These are phyloP conservation scores for Parnassius orleans DNA, from an alignment of 2,888 invertebrate genomes.

Conservation along the genomic window DNA sequence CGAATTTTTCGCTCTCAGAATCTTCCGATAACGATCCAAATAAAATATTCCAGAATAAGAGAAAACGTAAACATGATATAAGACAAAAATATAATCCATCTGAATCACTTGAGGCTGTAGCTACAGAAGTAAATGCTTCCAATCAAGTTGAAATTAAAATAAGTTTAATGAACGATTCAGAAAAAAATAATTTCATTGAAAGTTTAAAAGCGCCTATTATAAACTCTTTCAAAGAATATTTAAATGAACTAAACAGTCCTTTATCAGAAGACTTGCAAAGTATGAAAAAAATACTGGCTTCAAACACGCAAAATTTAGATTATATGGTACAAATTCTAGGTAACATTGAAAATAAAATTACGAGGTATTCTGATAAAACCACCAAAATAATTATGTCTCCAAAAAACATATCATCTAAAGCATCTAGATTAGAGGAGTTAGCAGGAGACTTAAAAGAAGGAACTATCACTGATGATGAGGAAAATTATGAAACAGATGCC, in stretches of 20 bases:
- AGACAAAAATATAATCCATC: constrained; percentile 48
- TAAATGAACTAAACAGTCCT: constrained; percentile 46
- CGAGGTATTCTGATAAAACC: constrained; percentile 30
- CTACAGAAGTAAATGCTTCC: constrained; percentile 47
- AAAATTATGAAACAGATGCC: constrained; percentile 34
- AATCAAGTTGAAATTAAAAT: constrained; percentile 61
- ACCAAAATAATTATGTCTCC: constrained; percentile 31
- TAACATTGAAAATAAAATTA: constrained; percentile 54
- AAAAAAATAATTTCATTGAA: constrained; percentile 57
- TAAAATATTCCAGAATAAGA: constrained; percentile 38
- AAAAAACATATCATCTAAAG: constrained; percentile 33
- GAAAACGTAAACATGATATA: constrained; percentile 36
- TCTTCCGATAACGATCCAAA: constrained; percentile 51
- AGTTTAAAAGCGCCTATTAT: constrained; percentile 60
- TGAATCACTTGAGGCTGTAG: constrained; percentile 64
- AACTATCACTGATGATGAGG: constrained; percentile 52
- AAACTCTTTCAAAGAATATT: constrained; percentile 55
- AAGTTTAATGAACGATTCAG: constrained; percentile 66
- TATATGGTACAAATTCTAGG: constrained; percentile 52
- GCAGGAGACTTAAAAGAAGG: constrained; percentile 54
- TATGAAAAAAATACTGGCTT: constrained; percentile 39
- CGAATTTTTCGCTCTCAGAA: constrained; percentile 61
- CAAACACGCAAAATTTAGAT: constrained; percentile 53
- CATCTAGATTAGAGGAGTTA: constrained; percentile 57
- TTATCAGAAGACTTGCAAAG: constrained; percentile 42